A percentile compares a stretch with the other conserved stretches of the same genome.
Evolutionary conservation across 2,888 invertebrate species (phyloP).

Genomic region (Pseudococcus viburni): DNA sequence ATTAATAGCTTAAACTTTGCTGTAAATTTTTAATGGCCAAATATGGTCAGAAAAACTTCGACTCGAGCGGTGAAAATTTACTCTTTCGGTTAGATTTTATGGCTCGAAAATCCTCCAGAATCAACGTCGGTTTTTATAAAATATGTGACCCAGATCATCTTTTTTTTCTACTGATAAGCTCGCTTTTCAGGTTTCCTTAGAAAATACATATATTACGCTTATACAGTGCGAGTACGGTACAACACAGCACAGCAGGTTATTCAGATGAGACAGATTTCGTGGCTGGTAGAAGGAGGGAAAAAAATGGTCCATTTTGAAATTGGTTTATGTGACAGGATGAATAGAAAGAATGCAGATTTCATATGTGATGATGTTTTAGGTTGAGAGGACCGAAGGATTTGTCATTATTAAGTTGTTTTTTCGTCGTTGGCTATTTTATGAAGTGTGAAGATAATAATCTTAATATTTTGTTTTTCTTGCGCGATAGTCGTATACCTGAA

Average conservation of each 20-base stretch:
- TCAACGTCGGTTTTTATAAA: not conserved
- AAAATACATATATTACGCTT: too few relatives aligned
- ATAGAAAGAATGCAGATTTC: constrained; percentile 43
- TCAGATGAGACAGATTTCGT: constrained; percentile 34
- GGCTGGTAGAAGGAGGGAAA: not conserved
- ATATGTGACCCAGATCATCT: constrained; percentile 35
- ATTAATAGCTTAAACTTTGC: not conserved
- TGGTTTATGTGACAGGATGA: constrained; percentile 47
- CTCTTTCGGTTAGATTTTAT: not conserved
- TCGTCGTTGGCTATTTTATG: constrained; percentile 31
- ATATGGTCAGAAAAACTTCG: not conserved
- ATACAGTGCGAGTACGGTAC: not conserved
- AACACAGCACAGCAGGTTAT: constrained; percentile 23
- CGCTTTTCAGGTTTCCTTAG: constrained; percentile 21
- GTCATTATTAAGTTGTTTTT: constrained; percentile 18
- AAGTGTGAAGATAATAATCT: constrained; percentile 31
- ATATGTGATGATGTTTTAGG: not conserved
- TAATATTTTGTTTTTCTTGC: not conserved
- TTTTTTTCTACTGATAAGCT: constrained; percentile 14
- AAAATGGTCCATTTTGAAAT: constrained; percentile 26
- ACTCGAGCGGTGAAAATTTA: not conserved
- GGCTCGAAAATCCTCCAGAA: not conserved
- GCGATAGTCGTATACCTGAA: not conserved
- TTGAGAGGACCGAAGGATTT: not conserved
- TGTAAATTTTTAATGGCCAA: not conserved